Percentiles rank a stretch among this genome's conserved stretches.
Evolutionary conservation across 2,797 vertebrate genomes (phyloP).

Genomic region (Enteromius treurensis): DNA sequence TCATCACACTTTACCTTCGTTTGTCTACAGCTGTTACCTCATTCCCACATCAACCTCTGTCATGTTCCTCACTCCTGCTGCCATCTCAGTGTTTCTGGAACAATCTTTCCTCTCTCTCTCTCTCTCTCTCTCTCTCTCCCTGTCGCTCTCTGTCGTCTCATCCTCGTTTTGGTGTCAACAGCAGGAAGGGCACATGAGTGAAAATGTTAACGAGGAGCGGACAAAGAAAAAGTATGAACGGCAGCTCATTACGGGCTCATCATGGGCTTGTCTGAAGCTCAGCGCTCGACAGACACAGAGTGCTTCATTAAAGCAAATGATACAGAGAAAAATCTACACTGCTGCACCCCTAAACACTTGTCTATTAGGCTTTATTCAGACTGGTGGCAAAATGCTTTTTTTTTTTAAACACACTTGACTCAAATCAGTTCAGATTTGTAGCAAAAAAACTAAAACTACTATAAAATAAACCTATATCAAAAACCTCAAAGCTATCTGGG

Average conservation of each 20-base stretch:
- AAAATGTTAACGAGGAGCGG: slow-evolving; percentile 30
- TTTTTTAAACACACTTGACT: neutral
- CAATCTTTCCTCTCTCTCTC: slow-evolving; percentile 50
- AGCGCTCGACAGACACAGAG: neutral
- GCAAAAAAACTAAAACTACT: neutral
- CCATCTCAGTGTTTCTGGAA: slow-evolving; percentile 53
- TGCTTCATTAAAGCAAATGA: neutral
- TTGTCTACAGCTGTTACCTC: slow-evolving; percentile 42
- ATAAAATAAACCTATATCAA: neutral
- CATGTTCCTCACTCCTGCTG: slow-evolving; percentile 57
- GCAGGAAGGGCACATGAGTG: slow-evolving; percentile 9
- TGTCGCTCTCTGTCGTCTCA: neutral
- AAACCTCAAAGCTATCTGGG: no score
- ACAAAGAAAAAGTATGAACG: slow-evolving; percentile 15
- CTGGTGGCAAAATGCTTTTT: neutral
- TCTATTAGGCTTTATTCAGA: neutral
- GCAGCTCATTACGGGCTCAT: slow-evolving; percentile 25
- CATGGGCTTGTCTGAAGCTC: slow-evolving; percentile 26
- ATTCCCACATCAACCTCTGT: slow-evolving; percentile 49
- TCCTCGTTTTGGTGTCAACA: slow-evolving; percentile 11
- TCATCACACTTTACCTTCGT: slow-evolving; percentile 53
- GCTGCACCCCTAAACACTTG: neutral
- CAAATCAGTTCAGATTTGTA: neutral
- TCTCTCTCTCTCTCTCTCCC: neutral
- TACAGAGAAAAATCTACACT: neutral